Evolutionary conservation across 2,797 vertebrate genomes (phyloP), one percentile per base, ranked within the genome.

Genomic region (Cyprinodon diabolis): DNA sequence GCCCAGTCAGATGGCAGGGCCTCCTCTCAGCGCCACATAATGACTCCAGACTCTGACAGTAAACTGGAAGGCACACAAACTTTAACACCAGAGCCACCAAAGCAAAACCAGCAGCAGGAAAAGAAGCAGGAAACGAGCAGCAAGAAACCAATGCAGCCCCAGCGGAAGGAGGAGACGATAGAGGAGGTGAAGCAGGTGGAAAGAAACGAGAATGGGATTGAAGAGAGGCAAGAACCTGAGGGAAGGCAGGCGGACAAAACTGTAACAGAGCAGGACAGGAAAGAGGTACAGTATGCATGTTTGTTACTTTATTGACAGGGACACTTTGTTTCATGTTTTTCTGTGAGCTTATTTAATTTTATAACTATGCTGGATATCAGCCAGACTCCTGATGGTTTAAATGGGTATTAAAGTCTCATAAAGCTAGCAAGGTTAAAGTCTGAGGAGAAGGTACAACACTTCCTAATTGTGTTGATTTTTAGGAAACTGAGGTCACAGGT

Each of bases 1-100:
- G 35, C 72, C 48, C 83, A 80, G 74, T 83, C 76, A 1, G 91
- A 90, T 10, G 77, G 58, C 54, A 82, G 81, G 69, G 65, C 75
- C 4, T 65, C 83, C 1, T 71, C 80, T 15, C 77, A 63, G 60
- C 72, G 75, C 57, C 84, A 55, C 68, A 54, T 80, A 0, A 19
- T 68, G 43, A 75, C 84, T 8, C 91, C 84, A 0, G 86, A 86
- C 6, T 74, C 47, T 0, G 71, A 65, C 63, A 19, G 15, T 30
- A 0, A 9, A 67, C 0, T 45, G 6, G 45, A 88, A 67, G 55
- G 0, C 73, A 79, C 63, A 78, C 74, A 56, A 71, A 85, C 81
- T 0, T 74, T 57, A 21, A 87, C 48, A 1, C 72, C 68, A 0
- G 82, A 81, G 43, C 73, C 49, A 0, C 69, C 35, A 0, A 80